Evolutionary conservation across 2,113 vertebrate species (phyloP).

Genomic region (Lagopus muta): DNA sequence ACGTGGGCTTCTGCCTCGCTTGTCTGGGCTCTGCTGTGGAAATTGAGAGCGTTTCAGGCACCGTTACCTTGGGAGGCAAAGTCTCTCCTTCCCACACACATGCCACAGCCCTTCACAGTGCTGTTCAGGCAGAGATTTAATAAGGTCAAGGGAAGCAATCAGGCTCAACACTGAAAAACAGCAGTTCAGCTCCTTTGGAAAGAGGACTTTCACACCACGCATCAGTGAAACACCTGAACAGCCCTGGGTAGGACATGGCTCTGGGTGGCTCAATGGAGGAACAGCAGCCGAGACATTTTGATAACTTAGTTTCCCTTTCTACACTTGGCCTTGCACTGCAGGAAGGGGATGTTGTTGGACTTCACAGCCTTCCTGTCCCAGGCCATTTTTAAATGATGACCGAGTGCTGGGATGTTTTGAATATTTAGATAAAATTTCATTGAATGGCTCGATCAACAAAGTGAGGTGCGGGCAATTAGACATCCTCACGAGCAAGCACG

Average conservation of each 20-base stretch:
- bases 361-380: conserved; percentile 24
- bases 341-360: not conserved
- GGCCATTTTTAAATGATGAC: not conserved
- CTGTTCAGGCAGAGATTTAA: not conserved
- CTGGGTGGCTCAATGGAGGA: not conserved
- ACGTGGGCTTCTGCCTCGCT: not conserved
- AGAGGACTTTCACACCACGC: not conserved
- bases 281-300: not conserved
- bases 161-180: not conserved
- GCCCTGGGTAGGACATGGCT: not conserved
- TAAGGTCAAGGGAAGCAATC: not conserved
- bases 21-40: not conserved
- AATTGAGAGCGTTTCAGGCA: not conserved
- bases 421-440: not conserved
- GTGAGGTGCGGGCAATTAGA: not conserved
- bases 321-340: not conserved
- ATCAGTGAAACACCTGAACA: not conserved
- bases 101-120: not conserved
- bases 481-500: not conserved
- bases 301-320: not conserved
- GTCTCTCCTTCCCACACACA: not conserved
- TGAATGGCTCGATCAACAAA: not conserved
- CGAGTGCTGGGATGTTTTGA: not conserved
- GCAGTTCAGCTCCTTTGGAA: not conserved
- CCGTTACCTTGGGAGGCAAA: not conserved